phyloP scores from a whole-genome alignment of 2,888 invertebrate species.

The Torymus aiolomorphi region DNA sequence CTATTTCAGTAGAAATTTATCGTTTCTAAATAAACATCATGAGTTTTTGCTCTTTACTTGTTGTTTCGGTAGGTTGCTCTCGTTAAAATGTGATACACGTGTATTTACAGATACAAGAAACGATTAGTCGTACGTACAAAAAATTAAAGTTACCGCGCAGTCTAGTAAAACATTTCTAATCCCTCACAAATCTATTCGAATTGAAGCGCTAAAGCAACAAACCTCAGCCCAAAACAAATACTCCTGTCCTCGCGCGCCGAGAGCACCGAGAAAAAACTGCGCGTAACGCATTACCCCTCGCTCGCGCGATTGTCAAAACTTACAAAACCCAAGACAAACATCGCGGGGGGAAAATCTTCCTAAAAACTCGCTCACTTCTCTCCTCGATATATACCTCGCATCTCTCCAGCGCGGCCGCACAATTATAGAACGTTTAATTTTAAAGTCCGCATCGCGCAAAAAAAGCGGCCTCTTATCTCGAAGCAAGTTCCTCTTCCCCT shows the following conservation, averaged over 20 bases:
- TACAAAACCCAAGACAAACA: slow-evolving; percentile 41
- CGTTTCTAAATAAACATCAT: background rate
- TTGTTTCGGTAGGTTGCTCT: too few relatives aligned
- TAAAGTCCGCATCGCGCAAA: slow-evolving; percentile 42
- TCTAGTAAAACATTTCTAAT: too few relatives aligned
- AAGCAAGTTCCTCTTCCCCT: background rate
- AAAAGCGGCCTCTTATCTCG: slow-evolving; percentile 37
- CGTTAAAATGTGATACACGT: background rate
- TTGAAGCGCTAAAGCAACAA: background rate
- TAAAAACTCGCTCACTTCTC: too few relatives aligned
- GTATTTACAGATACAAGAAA: too few relatives aligned
- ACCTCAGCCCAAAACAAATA: slow-evolving; percentile 5
- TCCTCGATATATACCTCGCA: too few relatives aligned
- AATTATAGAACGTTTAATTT: slow-evolving; percentile 53
- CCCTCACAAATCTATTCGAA: too few relatives aligned
- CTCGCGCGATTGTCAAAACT: slow-evolving; percentile 51
- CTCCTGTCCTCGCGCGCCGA: background rate
- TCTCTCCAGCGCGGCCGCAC: background rate
- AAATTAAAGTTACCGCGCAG: too few relatives aligned
- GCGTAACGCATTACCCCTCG: slow-evolving; percentile 16
- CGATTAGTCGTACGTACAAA: too few relatives aligned
- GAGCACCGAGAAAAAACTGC: background rate
- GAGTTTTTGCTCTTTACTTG: too few relatives aligned
- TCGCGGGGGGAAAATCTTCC: background rate
- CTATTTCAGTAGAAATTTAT: background rate